A percentile compares a stretch with the other conserved stretches of the same genome.
phyloP scores from a whole-genome alignment of 2,113 vertebrate genomes.

The Tragelaphus strepsiceros region DNA sequence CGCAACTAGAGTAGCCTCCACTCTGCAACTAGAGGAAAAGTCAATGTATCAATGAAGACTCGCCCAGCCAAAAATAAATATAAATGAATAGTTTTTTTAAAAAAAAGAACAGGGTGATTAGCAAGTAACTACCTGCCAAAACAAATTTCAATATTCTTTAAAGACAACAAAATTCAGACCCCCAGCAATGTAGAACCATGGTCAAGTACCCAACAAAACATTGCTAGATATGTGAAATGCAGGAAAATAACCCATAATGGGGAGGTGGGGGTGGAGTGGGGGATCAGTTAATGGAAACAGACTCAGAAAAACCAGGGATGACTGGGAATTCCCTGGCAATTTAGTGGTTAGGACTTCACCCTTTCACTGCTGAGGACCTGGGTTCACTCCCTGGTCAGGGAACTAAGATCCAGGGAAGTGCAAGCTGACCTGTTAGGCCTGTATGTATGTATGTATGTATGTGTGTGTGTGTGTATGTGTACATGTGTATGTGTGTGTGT shows the following conservation, averaged over 20 bases:
- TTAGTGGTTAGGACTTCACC: not conserved
- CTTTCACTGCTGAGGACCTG: not conserved
- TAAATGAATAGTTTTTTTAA: not conserved
- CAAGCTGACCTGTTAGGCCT: no score
- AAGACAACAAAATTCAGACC: not conserved
- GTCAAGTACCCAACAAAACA: not conserved
- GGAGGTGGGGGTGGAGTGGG: not conserved
- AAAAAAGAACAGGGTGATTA: not conserved
- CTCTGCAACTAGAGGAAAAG: not conserved
- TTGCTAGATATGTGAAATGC: not conserved
- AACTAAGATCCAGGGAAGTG: not conserved
- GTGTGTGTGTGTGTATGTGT: no score
- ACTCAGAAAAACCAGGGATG: not conserved
- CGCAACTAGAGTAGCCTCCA: not conserved
- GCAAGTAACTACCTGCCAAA: not conserved
- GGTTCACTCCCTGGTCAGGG: not conserved
- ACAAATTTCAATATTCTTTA: not conserved
- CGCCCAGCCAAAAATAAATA: not conserved
- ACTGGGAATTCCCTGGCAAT: not conserved
- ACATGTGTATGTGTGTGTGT: no score
- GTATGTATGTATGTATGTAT: no score
- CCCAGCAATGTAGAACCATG: not conserved
- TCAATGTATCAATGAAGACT: not conserved
- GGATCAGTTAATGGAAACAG: not conserved
- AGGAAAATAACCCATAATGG: not conserved